Evolutionary conservation across 2,888 invertebrate genomes (phyloP).

Genomic region (Asteroscopus sphinx): DNA sequence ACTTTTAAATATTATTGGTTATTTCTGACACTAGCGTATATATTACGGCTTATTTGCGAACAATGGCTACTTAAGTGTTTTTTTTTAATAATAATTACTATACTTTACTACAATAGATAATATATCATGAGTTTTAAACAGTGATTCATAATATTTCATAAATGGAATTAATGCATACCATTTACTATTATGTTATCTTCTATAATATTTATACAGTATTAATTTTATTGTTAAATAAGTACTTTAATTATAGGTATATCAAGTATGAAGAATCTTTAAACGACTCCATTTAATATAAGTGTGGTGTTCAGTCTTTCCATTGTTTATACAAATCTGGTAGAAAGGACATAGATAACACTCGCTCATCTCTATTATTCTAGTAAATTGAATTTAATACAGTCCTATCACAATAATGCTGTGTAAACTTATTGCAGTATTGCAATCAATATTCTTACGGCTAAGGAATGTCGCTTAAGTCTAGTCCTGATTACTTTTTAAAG

Average conservation of each 20-base stretch:
- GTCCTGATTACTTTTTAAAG: constrained; percentile 78
- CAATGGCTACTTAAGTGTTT: constrained; percentile 22
- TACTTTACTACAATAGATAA: constrained; percentile 9
- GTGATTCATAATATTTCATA: constrained; percentile 31
- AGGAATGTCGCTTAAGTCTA: constrained; percentile 68
- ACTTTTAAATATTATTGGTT: no score
- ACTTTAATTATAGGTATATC: constrained; percentile 73
- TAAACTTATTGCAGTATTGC: constrained; percentile 72
- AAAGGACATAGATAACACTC: constrained; percentile 50
- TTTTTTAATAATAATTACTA: constrained; percentile 19
- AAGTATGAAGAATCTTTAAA: constrained; percentile 63
- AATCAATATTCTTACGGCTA: constrained; percentile 65
- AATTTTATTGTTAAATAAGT: constrained; percentile 72
- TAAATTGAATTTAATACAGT: constrained; percentile 55
- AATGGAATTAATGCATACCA: constrained; percentile 31
- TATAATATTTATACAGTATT: constrained; percentile 45
- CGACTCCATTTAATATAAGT: constrained; percentile 60
- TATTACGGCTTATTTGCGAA: constrained; percentile 7
- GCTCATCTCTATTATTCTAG: constrained; percentile 44
- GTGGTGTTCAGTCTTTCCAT: constrained; percentile 80
- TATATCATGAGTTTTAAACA: constrained; percentile 32
- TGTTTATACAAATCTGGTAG: constrained; percentile 68
- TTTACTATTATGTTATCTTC: no score
- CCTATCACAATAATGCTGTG: constrained; percentile 71
- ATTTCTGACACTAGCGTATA: constrained; percentile 9